Evolutionary conservation across 2,888 invertebrate genomes (phyloP), one percentile per base, ranked within the genome.

Genomic region (Cephonodes hylas): DNA sequence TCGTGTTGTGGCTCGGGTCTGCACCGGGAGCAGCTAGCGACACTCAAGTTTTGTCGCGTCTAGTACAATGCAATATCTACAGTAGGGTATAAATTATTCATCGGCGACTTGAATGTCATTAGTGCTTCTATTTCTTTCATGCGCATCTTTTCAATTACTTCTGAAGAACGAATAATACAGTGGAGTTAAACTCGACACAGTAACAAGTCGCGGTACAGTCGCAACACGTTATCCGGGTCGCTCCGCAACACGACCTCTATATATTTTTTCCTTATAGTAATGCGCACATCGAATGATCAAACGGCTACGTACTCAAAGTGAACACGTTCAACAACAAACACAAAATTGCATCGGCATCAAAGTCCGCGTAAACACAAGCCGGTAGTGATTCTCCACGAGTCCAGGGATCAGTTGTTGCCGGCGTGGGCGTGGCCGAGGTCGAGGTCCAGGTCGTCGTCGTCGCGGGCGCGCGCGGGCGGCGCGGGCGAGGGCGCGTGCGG

Each of bases 391-490:
- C n/a, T n/a, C n/a, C n/a, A n/a, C n/a, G n/a, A n/a, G n/a, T n/a
- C n/a, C n/a, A n/a, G 15, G 15, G 58, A 10, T 25, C 25, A 23
- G 58, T 58, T 58, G 42, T 42, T 42, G 13, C 44, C 44, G 44
- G 45, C 20, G 57, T 18, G 34, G 42, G 64, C 60, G 61, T 59
- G 45, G 42, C 60, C 56, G 63, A 64, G 60, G 58, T 53, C 53
- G 27, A 53, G 45, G 62, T 63, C 66, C 68, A 57, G 61, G 62
- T 64, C 63, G 64, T 66, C 67, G 67, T 61, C 66, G 62, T 65
- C 60, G 53, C 8, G 59, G 63, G 56, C 27, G 58, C 27, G 62
- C 53, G 48, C 22, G 59, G 53, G 25, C 6, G 31, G 15, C 20
- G 45, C 22, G n/a, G 27, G 58, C 23, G 67, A 63, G 60, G 67